Conservation (phyloP, 2,888 invertebrate species). For the Schizotus pectinicornis region DNA sequence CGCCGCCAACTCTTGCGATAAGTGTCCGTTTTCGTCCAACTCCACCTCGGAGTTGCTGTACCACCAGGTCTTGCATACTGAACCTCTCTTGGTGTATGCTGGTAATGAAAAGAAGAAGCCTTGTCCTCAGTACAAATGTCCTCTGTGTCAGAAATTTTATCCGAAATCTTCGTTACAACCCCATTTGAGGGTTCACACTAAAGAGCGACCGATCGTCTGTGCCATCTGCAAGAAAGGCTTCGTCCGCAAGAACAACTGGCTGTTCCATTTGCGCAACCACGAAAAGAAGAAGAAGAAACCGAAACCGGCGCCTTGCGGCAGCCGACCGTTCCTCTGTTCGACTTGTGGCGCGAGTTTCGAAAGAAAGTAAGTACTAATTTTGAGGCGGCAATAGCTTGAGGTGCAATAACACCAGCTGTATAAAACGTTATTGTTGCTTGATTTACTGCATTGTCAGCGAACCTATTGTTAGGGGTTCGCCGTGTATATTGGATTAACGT, state of each 20-base stretch:
- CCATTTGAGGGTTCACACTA: slow-evolving; percentile 76
- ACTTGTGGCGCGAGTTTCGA: slow-evolving; percentile 59
- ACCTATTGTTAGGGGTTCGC: slow-evolving; percentile 1
- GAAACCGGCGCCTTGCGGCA: slow-evolving; percentile 30
- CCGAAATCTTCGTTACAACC: slow-evolving; percentile 70
- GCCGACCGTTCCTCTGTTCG: slow-evolving; percentile 55
- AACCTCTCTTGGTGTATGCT: slow-evolving; percentile 54
- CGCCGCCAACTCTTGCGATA: slow-evolving; percentile 58
- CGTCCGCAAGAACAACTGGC: slow-evolving; percentile 69
- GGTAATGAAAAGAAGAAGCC: slow-evolving; percentile 44
- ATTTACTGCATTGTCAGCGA: slow-evolving; percentile 35
- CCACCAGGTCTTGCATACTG: slow-evolving; percentile 72
- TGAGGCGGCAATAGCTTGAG: slow-evolving; percentile 32
- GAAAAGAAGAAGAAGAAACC: slow-evolving; percentile 41
- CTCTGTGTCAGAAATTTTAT: slow-evolving; percentile 70
- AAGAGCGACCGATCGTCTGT: slow-evolving; percentile 75
- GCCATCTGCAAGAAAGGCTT: slow-evolving; percentile 69
- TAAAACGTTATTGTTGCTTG: slow-evolving; percentile 31
- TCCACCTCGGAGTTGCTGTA: slow-evolving; percentile 75
- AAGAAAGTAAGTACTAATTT: slow-evolving; percentile 58
- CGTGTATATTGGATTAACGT: not conserved
- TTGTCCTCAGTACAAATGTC: slow-evolving; percentile 67
- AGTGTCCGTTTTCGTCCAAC: slow-evolving; percentile 67
- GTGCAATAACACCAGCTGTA: slow-evolving; percentile 26
- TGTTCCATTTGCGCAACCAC: slow-evolving; percentile 67